Conservation (phyloP, 2,113 vertebrate genomes). For the Aegotheles bennettii region DNA sequence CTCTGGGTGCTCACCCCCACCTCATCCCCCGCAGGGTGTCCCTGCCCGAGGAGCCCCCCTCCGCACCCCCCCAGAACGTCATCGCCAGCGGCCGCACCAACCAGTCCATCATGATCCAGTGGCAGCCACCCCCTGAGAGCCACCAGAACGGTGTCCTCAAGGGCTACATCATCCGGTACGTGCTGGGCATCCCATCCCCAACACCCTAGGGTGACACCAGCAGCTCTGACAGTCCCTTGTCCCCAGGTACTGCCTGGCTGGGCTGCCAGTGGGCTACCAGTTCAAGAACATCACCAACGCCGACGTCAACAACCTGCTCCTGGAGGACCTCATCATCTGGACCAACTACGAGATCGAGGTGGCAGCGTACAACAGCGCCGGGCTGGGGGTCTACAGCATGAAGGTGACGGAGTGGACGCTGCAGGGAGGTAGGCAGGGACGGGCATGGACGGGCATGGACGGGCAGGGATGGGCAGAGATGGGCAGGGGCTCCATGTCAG, state of each 20-base stretch:
- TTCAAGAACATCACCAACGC: constrained; percentile 94
- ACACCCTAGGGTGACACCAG: accelerated
- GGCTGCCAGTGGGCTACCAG: constrained; percentile 95
- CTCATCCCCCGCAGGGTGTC: constrained; percentile 74
- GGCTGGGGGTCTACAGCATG: constrained; percentile 90
- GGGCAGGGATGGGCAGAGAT: neutral
- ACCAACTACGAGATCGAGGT: constrained; percentile 98
- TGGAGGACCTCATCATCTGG: constrained; percentile 99
- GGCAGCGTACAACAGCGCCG: constrained; percentile 92
- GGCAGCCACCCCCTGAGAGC: constrained; percentile 93
- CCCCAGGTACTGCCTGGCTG: constrained; percentile 92
- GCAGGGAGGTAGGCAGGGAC: constrained; percentile 87
- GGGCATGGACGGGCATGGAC: neutral
- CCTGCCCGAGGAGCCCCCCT: constrained; percentile 93
- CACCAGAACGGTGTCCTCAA: constrained; percentile 93
- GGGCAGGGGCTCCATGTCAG: neutral
- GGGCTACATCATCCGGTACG: constrained; percentile 90
- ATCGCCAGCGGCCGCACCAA: constrained; percentile 95
- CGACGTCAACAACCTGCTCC: constrained; percentile 88
- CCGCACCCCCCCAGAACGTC: constrained; percentile 90
- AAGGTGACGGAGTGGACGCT: constrained; percentile 97
- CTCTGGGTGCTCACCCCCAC: neutral
- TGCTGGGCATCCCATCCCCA: accelerated
- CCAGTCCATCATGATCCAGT: constrained; percentile 98
- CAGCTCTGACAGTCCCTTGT: neutral